phyloP scores from a whole-genome alignment of 2,797 vertebrate genomes.

The Champsocephalus gunnari region DNA sequence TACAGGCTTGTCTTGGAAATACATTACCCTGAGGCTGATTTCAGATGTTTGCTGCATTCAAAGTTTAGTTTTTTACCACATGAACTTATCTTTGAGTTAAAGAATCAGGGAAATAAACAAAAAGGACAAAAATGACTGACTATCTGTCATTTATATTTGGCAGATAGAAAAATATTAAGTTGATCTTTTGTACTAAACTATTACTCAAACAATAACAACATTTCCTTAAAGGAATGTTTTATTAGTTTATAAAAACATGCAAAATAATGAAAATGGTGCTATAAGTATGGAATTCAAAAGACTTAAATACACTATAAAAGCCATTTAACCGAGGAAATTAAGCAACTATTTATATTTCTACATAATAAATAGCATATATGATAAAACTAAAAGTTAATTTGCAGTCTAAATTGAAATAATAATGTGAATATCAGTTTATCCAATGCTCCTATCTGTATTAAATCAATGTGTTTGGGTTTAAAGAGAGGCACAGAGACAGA shows the following conservation, averaged over 20 bases:
- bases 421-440: background rate
- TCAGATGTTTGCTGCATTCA: background rate
- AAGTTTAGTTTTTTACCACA: background rate
- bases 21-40: constrained; percentile 10
- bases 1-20: constrained; percentile 1
- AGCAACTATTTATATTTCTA: background rate
- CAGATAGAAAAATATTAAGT: no score
- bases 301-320: background rate
- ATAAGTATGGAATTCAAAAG: background rate
- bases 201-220: background rate
- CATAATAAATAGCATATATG: background rate
- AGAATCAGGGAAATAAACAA: background rate
- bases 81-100: background rate
- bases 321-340: background rate
- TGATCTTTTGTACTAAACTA: background rate
- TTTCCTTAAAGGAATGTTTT: background rate
- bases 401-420: background rate
- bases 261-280: background rate
- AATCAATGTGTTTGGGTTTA: background rate
- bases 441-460: background rate
- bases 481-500: constrained; percentile 18
- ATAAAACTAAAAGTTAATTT: background rate
- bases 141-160: background rate
- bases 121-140: background rate
- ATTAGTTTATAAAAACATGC: background rate